phyloP scores from a whole-genome alignment of 2,888 invertebrate genomes.

The Acronicta psi region DNA sequence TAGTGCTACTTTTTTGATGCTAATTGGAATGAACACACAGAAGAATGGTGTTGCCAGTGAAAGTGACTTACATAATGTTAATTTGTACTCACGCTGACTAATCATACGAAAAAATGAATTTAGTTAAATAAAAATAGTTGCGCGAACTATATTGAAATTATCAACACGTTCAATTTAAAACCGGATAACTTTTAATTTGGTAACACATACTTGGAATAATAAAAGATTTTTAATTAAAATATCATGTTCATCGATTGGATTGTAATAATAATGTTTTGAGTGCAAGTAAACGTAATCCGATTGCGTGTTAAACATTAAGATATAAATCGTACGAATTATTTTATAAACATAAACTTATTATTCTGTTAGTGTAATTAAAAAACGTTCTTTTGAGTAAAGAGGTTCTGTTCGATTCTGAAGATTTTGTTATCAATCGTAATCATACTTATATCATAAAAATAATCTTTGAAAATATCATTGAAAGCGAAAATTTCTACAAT shows the following conservation, averaged over 20 bases:
- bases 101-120: slow-evolving; percentile 61
- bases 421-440: too few relatives aligned
- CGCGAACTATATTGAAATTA: slow-evolving; percentile 26
- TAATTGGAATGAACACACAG: slow-evolving; percentile 79
- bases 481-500: too few relatives aligned
- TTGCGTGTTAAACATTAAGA: not conserved
- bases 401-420: too few relatives aligned
- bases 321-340: not conserved
- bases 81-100: slow-evolving; percentile 62
- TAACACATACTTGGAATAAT: slow-evolving; percentile 17
- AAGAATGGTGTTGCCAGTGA: slow-evolving; percentile 71
- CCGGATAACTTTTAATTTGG: slow-evolving; percentile 23
- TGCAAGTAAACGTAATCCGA: not conserved
- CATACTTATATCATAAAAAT: too few relatives aligned
- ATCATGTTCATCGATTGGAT: slow-evolving; percentile 6
- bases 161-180: slow-evolving; percentile 24
- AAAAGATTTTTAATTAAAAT: slow-evolving; percentile 27
- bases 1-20: slow-evolving; percentile 72
- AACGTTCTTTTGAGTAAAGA: too few relatives aligned
- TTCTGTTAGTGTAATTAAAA: too few relatives aligned
- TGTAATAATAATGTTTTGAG: not conserved
- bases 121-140: slow-evolving; percentile 39
- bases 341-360: not conserved
- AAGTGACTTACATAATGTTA: slow-evolving; percentile 76
- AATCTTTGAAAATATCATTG: too few relatives aligned